Conservation (phyloP, 2,888 invertebrate species). For the Latrodectus elegans region DNA sequence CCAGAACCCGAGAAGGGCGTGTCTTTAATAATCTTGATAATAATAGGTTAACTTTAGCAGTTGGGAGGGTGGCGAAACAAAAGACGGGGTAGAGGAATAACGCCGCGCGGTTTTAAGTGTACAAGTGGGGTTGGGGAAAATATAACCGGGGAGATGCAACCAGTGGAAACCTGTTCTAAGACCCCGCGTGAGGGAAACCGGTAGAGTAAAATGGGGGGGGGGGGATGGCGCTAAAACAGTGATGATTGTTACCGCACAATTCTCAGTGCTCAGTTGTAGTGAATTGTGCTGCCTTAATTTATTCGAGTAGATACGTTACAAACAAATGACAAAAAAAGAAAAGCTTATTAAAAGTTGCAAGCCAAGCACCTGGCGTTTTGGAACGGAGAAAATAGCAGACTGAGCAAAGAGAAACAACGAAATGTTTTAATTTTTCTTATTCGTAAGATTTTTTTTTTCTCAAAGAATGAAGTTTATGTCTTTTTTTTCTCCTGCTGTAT, state of each 20-base stretch:
- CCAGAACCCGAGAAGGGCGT: slow-evolving; percentile 36
- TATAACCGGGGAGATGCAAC: not conserved
- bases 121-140: not conserved
- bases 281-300: slow-evolving; percentile 38
- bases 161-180: slow-evolving; percentile 24
- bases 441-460: not conserved
- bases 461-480: no score
- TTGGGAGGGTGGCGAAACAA: slow-evolving; percentile 23
- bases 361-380: not conserved
- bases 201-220: slow-evolving; percentile 1
- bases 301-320: slow-evolving; percentile 29
- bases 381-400: not conserved
- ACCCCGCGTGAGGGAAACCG: not conserved
- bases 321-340: slow-evolving; percentile 15
- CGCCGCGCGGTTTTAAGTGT: slow-evolving; percentile 32
- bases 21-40: slow-evolving; percentile 60
- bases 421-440: not conserved
- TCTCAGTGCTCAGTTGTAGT: slow-evolving; percentile 28
- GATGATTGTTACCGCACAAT: slow-evolving; percentile 43
- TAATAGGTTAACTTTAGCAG: slow-evolving; percentile 55
- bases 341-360: slow-evolving; percentile 1
- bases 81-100: slow-evolving; percentile 31
- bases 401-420: no score
- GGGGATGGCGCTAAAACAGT: slow-evolving; percentile 24
- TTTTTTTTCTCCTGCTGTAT: no score